phyloP scores from a whole-genome alignment of 2,113 vertebrate genomes.

The Cryptoleucopteryx plumbea region DNA sequence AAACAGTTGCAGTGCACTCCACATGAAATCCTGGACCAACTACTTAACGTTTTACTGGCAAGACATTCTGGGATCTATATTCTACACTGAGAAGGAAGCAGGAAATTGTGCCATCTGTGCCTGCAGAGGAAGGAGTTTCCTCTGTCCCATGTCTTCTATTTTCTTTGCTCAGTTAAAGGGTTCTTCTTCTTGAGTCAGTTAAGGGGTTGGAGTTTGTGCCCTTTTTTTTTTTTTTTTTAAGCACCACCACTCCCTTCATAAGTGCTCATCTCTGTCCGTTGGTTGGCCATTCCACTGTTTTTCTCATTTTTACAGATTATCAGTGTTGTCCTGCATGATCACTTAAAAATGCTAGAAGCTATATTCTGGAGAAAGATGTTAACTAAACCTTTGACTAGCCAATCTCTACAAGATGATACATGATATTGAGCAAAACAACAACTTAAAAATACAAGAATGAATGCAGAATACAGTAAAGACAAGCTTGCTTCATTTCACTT shows the following conservation, averaged over 20 bases:
- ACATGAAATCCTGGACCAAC: neutral
- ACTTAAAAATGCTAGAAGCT: neutral
- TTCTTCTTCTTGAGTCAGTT: neutral
- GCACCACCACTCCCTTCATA: fast-evolving
- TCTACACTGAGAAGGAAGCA: neutral
- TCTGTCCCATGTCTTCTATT: neutral
- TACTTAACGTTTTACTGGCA: neutral
- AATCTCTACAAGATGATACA: neutral
- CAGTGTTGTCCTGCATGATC: neutral
- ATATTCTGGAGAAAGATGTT: neutral
- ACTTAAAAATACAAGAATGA: neutral
- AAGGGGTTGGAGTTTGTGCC: fast-evolving
- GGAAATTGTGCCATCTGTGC: neutral
- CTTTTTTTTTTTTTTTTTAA: no score
- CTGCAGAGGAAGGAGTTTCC: neutral
- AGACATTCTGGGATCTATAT: neutral
- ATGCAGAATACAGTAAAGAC: neutral
- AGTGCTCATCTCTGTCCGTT: neutral
- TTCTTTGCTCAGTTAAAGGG: neutral
- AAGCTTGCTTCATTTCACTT: neutral
- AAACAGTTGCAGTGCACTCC: neutral
- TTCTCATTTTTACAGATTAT: neutral
- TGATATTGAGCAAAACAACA: neutral
- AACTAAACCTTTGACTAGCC: neutral
- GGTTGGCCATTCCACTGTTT: neutral